Conservation (phyloP, 2,113 vertebrate species). For the Syngnathus scovelli region DNA sequence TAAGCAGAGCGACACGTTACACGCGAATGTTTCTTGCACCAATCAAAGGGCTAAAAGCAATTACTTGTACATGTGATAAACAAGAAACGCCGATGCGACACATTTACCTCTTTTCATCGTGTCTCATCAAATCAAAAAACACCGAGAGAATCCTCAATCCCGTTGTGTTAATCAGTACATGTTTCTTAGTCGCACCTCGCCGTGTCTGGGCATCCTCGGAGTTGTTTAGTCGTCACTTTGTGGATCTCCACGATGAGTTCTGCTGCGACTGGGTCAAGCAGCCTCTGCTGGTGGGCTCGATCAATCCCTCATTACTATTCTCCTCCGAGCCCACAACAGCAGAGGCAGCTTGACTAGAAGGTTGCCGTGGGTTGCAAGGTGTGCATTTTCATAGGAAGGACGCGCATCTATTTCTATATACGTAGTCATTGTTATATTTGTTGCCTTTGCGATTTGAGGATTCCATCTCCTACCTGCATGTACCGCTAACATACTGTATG, state of each 20-base stretch:
- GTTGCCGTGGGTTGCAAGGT: slow-evolving; percentile 33
- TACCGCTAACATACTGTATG: slow-evolving; percentile 8
- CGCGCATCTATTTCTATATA: slow-evolving; percentile 39
- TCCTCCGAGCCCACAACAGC: slow-evolving; percentile 23
- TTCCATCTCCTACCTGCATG: slow-evolving; percentile 38
- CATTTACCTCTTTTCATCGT: slow-evolving; percentile 60
- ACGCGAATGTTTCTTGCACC: slow-evolving; percentile 61
- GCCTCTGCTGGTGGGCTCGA: slow-evolving; percentile 38
- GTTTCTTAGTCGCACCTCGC: slow-evolving; percentile 8
- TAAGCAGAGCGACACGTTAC: slow-evolving; percentile 47
- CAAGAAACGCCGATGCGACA: slow-evolving; percentile 36
- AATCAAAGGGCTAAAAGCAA: slow-evolving; percentile 65
- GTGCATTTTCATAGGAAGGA: slow-evolving; percentile 13
- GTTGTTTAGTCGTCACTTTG: slow-evolving; percentile 27
- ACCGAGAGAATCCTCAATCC: slow-evolving; percentile 28
- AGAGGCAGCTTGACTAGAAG: slow-evolving; percentile 22
- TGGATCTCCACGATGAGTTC: slow-evolving; percentile 22
- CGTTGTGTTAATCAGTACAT: slow-evolving; percentile 27
- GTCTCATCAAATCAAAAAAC: slow-evolving; percentile 42
- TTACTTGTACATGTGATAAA: slow-evolving; percentile 45
- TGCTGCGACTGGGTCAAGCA: slow-evolving; percentile 31
- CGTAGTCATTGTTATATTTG: slow-evolving; percentile 52
- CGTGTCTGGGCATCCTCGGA: neutral
- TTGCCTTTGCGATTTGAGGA: slow-evolving; percentile 54
- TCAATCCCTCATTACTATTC: slow-evolving; percentile 49